Evolutionary conservation across 2,797 vertebrate species (phyloP), one percentile per base, ranked within the genome.

Genomic region (Mycteria americana): DNA sequence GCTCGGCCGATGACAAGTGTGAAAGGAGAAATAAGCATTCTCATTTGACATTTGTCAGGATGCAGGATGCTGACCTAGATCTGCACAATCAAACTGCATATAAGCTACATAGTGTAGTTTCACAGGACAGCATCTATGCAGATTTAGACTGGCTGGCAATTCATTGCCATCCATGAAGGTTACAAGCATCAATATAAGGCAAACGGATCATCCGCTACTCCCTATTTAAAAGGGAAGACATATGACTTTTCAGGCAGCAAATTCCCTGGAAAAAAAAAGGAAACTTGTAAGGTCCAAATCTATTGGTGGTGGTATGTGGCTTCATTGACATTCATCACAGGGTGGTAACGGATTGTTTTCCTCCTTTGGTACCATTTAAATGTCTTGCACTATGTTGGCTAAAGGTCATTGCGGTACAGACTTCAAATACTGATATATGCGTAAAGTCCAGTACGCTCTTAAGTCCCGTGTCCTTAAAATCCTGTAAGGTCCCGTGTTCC

Each of bases 1-100:
- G 87, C 87, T 56, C 6, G 1, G 57, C 64, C 10, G 57, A 33
- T 94, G 87, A 64, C 7, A 62, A 88, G 79, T 86, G 82, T 84
- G 94, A 91, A 72, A 72, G 78, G 79, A 92, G 82, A 57, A 80
- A 72, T 81, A 74, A 91, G 27, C 83, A 9, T 89, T 88, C 79
- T 85, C 69, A 8, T 65, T 7, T 74, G 89, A 92, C 41, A 10
- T 88, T 84, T 94, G 92, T 93, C 92, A 96, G 84, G 74, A 30
- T 50, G 80, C 37, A 10, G 70, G 91, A 37, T 82, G 94, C 89
- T 96, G 96, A 96, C 96, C 95, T 82, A 96, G 85, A 96, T 96
- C 89, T 89, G 76, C 41, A 31, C 89, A 22, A 57, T 85, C 92
- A 23, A 50, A 75, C 56, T 80, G 74, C 48, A 7, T 94, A 23